These are phyloP conservation scores for Lepidotrigona ventralis DNA, from an alignment of 1,140 invertebrate species.

Conservation along the genomic window DNA sequence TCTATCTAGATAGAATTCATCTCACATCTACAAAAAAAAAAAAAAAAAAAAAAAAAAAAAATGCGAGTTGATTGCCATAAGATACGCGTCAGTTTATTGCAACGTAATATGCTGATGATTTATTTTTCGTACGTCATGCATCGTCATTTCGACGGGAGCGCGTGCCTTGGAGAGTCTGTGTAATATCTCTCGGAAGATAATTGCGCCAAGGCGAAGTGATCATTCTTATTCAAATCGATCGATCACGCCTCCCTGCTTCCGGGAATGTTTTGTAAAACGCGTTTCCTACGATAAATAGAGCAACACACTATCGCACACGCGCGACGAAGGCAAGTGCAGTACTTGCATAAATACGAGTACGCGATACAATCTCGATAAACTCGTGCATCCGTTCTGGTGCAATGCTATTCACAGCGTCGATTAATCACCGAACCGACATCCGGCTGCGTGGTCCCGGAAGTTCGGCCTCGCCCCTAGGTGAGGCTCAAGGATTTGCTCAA, in stretches of 20 bases:
- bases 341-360: constrained; percentile 42
- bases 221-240: not conserved
- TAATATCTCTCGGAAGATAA: not conserved
- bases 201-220: not conserved
- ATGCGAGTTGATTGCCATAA: too few relatives aligned
- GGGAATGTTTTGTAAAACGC: not conserved
- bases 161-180: not conserved
- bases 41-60: too few relatives aligned
- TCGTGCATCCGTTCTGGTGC: constrained; percentile 18
- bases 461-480: not conserved
- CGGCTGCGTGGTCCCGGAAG: constrained; percentile 6
- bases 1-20: not conserved
- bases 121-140: not conserved
- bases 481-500: constrained; percentile 52
- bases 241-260: not conserved
- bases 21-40: not conserved
- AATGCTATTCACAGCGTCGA: constrained; percentile 25
- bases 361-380: constrained; percentile 36
- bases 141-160: constrained; percentile 7
- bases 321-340: constrained; percentile 41
- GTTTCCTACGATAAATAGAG: constrained; percentile 24
- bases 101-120: not conserved
- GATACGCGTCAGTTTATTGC: too few relatives aligned
- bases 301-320: not conserved
- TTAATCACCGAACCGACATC: constrained; percentile 14